Conservation (phyloP, 1,140 invertebrate genomes). For the Drosophila busckii region DNA sequence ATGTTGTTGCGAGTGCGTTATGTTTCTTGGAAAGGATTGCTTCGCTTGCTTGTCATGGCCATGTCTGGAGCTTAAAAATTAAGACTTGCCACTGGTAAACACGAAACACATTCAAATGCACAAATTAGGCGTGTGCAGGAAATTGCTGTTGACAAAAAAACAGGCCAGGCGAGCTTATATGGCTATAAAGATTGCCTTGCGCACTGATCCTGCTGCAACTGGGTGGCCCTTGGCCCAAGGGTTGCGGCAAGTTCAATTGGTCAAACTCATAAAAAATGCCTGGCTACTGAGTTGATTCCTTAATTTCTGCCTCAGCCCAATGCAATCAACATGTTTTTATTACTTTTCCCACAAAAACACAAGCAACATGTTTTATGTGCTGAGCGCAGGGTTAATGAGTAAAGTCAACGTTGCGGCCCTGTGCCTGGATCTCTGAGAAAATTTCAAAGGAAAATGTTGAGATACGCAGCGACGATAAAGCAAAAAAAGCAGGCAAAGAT, state of each 20-base stretch:
- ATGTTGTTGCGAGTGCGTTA: constrained; percentile 66
- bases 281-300: constrained; percentile 39
- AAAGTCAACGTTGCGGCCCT: constrained; percentile 18
- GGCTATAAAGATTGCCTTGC: constrained; percentile 9
- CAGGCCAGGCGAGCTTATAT: constrained; percentile 19
- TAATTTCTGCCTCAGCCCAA: constrained; percentile 37
- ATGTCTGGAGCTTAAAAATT: constrained; percentile 52
- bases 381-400: constrained; percentile 55
- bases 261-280: constrained; percentile 62
- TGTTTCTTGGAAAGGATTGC: constrained; percentile 74
- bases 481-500: constrained; percentile 2
- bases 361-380: constrained; percentile 54
- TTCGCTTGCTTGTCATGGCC: constrained; percentile 63
- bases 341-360: constrained; percentile 53
- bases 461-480: constrained; percentile 19
- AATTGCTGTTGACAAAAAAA: constrained; percentile 40
- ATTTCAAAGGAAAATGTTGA: constrained; percentile 44
- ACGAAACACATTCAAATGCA: constrained; percentile 66
- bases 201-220: constrained; percentile 33
- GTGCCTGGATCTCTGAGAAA: constrained; percentile 22
- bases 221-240: constrained; percentile 33
- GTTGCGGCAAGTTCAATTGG: constrained; percentile 48
- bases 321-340: constrained; percentile 57
- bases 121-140: constrained; percentile 35
- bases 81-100: constrained; percentile 57